Evolutionary conservation across 2,113 vertebrate genomes (phyloP), one percentile per base, ranked within the genome.

Genomic region (Cygnus buccinator): DNA sequence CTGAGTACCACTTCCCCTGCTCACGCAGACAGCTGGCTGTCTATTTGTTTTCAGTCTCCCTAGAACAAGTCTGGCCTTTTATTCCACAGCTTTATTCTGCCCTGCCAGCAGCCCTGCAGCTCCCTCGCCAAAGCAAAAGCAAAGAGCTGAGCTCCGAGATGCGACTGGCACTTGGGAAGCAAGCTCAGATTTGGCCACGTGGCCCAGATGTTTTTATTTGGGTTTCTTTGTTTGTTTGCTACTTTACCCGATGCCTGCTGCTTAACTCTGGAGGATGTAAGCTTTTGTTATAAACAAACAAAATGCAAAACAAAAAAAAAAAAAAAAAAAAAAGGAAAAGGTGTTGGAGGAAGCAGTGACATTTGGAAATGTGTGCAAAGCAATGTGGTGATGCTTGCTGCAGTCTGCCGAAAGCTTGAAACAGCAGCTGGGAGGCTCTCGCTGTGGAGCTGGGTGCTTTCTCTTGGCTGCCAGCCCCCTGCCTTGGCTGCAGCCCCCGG

Each of bases 151-250:
- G 35, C 52, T 95, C 23, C 14, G 75, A 22, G 66, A 70, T 67
- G 84, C 0, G 1, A 86, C 84, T 93, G 91, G 90, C 82, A 35
- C 68, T 74, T 0, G 39, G 63, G 65, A 94, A 70, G 59, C 17
- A 15, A 54, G 54, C 74, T 87, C 1, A 0, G 74, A 63, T 94
- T 94, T 85, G 71, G 74, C 81, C 74, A 35, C 2, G 21, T 77
- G 78, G 82, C 55, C 73, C 91, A 91, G 87, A 68, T 87, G 89
- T 26, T 91, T 95, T 65, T 70, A 46, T 29, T 85, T 93, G 68
- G 67, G 72, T 74, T 68, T 79, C 78, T 84, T 88, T 79, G 35
- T 83, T 94, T 87, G 59, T 74, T 85, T 83, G 67, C 55, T 54
- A 3, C 67, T 87, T 74, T 71, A 85, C 41, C 50, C 54, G 9